A percentile compares a stretch with the other conserved stretches of the same genome.
Evolutionary conservation across 1,140 invertebrate species (phyloP).

Genomic region (Andricus grossulariae): DNA sequence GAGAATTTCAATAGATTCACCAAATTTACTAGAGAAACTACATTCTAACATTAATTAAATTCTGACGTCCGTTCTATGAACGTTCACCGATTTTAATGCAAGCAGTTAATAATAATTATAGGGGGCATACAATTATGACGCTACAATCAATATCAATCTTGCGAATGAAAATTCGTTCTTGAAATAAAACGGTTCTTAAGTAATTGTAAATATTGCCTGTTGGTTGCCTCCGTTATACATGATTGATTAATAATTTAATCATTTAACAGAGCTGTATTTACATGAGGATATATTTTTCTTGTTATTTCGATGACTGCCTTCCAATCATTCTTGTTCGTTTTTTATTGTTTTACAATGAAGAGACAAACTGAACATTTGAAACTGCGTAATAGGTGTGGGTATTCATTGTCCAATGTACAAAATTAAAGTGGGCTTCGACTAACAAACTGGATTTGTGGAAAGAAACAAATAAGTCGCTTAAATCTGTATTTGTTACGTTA

Average conservation of each 20-base stretch:
- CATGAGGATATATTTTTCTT: neutral
- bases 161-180: neutral
- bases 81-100: neutral
- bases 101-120: neutral
- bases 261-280: too few relatives aligned
- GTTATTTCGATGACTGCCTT: neutral
- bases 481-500: too few relatives aligned
- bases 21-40: neutral
- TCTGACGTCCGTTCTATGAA: neutral
- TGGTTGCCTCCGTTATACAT: neutral
- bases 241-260: neutral
- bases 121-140: neutral
- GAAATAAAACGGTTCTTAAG: neutral
- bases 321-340: neutral
- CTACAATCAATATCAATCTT: neutral
- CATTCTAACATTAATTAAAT: neutral
- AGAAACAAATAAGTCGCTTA: too few relatives aligned
- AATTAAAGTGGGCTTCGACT: neutral
- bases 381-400: neutral
- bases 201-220: neutral
- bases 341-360: neutral
- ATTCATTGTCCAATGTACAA: neutral
- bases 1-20: neutral
- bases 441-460: neutral
- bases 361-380: neutral